Evolutionary conservation across 2,113 vertebrate species (phyloP).

Genomic region (Forbesichthys papilliferus): DNA sequence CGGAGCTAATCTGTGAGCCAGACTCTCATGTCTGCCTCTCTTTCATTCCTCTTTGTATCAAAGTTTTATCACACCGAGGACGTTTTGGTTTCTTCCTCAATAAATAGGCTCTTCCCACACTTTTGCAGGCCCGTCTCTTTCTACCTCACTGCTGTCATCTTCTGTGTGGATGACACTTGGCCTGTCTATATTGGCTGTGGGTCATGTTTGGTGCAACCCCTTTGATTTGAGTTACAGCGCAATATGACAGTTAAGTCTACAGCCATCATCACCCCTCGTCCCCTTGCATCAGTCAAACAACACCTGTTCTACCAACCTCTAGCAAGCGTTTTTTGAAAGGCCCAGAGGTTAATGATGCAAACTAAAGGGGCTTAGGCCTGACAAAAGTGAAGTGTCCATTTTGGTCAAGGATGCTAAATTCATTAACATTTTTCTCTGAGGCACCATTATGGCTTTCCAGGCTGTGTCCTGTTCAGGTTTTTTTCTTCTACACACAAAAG

Average conservation of each 20-base stretch:
- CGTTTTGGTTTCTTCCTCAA: too few species aligned
- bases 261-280: conserved; percentile 16
- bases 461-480: conserved; percentile 85
- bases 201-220: conserved; percentile 9
- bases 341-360: conserved; percentile 21
- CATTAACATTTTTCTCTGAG: conserved; percentile 80
- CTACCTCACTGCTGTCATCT: conserved; percentile 40
- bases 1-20: conserved; percentile 47
- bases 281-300: conserved; percentile 8
- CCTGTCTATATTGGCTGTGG: conserved; percentile 35
- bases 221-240: conserved; percentile 27
- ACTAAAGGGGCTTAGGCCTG: conserved; percentile 15
- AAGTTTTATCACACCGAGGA: neutral
- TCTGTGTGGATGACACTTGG: conserved; percentile 34
- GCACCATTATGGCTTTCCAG: conserved; percentile 86
- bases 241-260: conserved; percentile 23
- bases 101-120: too few species aligned
- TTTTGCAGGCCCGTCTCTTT: too few species aligned
- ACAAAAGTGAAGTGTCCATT: conserved; percentile 74
- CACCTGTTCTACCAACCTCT: conserved; percentile 48
- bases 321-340: neutral
- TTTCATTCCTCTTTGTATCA: conserved; percentile 21
- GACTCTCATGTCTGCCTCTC: conserved; percentile 29
- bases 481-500: conserved; percentile 79
- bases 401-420: conserved; percentile 79